Evolutionary conservation across 2,113 vertebrate species (phyloP), one percentile per base, ranked within the genome.

Genomic region (Cacatua alba): DNA sequence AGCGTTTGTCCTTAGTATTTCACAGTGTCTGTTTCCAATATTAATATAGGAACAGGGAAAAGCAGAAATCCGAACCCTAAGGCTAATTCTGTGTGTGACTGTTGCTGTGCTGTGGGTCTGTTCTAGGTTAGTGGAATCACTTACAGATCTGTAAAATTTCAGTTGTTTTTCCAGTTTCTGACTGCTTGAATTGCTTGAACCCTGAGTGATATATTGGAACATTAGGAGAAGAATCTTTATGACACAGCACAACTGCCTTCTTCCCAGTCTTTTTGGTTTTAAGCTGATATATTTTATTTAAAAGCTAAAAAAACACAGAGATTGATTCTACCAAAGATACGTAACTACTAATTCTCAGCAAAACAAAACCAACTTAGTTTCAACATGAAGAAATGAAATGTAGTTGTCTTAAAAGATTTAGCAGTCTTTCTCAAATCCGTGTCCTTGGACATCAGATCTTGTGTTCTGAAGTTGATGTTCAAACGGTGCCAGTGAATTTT

Each of bases 241-340:
- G 85, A 97, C 94, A 97, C 97, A 98, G 98, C 98, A 98, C 98
- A 98, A 98, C 97, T 97, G 98, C 98, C 98, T 98, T 98, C 97
- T 96, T 98, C 95, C 39, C 86, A 97, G 80, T 97, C 94, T 82
- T 86, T 96, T 81, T 35, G 57, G 33, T 82, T 97, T 96, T 97
- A 83, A 96, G 93, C 88, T 90, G 94, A 97, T 96, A 43, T 91
- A 82, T 95, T 98, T 93, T 98, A 96, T 97, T 98, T 98, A 96
- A 97, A 97, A 97, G 90, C 62, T 95, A 91, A 96, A 96, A 97
- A 97, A 94, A 92, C 96, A 97, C 48, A 98, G 87, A 95, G 97
- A 98, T 83, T 90, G 90, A 97, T 98, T 98, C 98, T 98, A 99
- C 99, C 99, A 99, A 99, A 99, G 99, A 99, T 97, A 97, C 96